Base-by-base conservation (phyloP, 2,888 invertebrate species). In the Noctua pronuba region DNA sequence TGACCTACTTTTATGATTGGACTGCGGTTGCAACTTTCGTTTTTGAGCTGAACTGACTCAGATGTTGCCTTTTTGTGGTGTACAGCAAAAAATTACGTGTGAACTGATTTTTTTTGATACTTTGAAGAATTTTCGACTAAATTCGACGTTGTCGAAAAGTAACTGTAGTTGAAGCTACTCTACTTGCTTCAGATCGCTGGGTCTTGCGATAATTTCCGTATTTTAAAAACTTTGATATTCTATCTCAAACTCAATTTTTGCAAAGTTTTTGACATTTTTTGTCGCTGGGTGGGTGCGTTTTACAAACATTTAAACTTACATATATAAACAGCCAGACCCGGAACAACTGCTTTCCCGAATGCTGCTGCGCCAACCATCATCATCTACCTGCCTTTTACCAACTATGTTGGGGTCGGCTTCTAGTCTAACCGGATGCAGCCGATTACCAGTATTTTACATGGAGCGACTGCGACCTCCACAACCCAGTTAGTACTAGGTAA, bases 1-100 rank as follows among this genome's bases (percentile, higher is more conserved):
- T 41, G 87, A 79, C 87, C 87, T 6, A 84, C 67, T 79, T 84
- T 21, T n/a, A 1, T 67, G 60, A 76, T 86, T 69, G 38, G 1
- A 1, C 49, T 79, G 80, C 35, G 86, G 71, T 72, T 49, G 24
- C 55, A 55, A 46, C 84, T 84, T 84, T 84, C 84, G 62, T 67
- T 83, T 84, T 84, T 86, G 60, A 31, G 0, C 31, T 16, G 46
- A 6, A 44, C 11, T 58, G 11, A 46, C 62, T 58, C 7, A 66
- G 80, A 35, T 46, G n/a, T 10, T 41, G 83, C 35, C 41, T 55
- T 46, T 16, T 35, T 73, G 58, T 44, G 58, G 41, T 31, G 8
- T 16, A 35, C 10, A 52, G 24, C 21, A 24, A 41, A 72, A 52
- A 41, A n/a, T 7, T 60, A 44, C n/a, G 44, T 80, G 65, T 67